Evolutionary conservation across 2,113 vertebrate genomes (phyloP).

Genomic region (Esox niger): DNA sequence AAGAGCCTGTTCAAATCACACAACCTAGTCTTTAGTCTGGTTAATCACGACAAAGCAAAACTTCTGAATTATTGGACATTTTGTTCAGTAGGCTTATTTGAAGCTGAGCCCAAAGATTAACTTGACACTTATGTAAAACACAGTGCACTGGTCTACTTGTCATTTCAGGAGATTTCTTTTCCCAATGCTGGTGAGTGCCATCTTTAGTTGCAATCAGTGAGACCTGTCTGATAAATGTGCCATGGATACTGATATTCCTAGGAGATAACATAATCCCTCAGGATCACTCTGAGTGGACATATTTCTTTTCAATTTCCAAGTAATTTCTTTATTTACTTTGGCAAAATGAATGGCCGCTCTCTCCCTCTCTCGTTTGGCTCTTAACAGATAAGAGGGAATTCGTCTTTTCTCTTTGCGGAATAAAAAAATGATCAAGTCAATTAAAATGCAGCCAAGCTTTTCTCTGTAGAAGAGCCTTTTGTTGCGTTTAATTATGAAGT

Average conservation of each 20-base stretch:
- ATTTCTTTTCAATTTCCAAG: slow-evolving; percentile 24
- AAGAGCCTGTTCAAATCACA: too few relatives aligned
- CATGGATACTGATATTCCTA: slow-evolving; percentile 50
- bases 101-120: too few relatives aligned
- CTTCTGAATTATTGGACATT: too few relatives aligned
- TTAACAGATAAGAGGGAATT: slow-evolving; percentile 60
- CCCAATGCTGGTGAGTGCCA: slow-evolving; percentile 20
- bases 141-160: slow-evolving; percentile 7
- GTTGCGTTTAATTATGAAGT: slow-evolving; percentile 45
- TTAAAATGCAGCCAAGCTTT: slow-evolving; percentile 56
- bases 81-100: too few relatives aligned
- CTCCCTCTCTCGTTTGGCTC: slow-evolving; percentile 46
- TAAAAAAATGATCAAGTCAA: slow-evolving; percentile 65
- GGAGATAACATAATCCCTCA: slow-evolving; percentile 51
- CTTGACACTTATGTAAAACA: neutral
- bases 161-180: slow-evolving; percentile 1
- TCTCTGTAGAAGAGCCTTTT: slow-evolving; percentile 34
- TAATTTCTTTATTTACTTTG: slow-evolving; percentile 28
- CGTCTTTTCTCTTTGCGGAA: slow-evolving; percentile 62
- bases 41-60: too few relatives aligned
- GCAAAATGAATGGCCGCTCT: slow-evolving; percentile 13
- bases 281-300: slow-evolving; percentile 19
- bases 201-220: slow-evolving; percentile 45
- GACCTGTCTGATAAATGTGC: slow-evolving; percentile 7
- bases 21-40: too few relatives aligned